phyloP scores from a whole-genome alignment of 1,140 invertebrate species.

The Epicauta chinensis region DNA sequence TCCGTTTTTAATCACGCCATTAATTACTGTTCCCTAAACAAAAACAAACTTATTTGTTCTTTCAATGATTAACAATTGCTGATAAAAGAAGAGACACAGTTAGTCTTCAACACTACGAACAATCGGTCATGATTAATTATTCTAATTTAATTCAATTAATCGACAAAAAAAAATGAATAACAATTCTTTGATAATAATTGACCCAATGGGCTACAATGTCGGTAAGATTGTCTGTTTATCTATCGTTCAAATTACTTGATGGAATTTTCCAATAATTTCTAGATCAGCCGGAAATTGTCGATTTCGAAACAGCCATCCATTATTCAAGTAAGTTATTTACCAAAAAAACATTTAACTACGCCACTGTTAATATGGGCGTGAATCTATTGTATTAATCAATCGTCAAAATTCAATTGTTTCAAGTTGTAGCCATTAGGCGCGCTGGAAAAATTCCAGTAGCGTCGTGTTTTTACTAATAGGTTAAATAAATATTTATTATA shows the following conservation, averaged over 20 bases:
- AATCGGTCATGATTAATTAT: no score
- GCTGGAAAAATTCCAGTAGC: no score
- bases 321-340: constrained; percentile 45
- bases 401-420: no score
- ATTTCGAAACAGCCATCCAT: constrained; percentile 51
- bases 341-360: not conserved
- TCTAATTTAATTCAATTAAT: no score
- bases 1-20: no score
- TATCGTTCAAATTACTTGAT: constrained; percentile 1
- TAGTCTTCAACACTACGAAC: not conserved
- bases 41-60: constrained; percentile 12
- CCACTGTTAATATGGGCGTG: no score
- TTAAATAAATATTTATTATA: no score
- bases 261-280: constrained; percentile 6
- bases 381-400: no score
- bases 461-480: no score
- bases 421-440: no score
- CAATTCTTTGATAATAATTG: constrained; percentile 3
- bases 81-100: constrained; percentile 9
- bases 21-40: constrained; percentile 11
- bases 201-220: constrained; percentile 2
- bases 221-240: constrained; percentile 7
- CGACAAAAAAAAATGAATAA: constrained; percentile 2
- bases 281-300: constrained; percentile 40
- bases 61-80: constrained; percentile 9